Conservation (phyloP, 2,888 invertebrate genomes). For the Chymomyza amoena region DNA sequence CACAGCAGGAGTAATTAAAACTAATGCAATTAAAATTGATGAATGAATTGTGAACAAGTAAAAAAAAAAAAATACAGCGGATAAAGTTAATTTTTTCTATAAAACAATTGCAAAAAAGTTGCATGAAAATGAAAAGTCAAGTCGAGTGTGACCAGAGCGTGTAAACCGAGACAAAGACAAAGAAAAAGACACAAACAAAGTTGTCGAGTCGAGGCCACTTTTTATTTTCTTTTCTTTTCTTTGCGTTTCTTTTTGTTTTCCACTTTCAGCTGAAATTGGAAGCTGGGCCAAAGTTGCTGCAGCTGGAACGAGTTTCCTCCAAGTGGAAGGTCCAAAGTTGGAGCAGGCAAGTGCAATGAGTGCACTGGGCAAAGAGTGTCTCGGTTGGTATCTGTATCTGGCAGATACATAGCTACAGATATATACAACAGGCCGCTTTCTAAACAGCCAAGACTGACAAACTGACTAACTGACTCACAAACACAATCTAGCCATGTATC, state of each 20-base stretch:
- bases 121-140: conserved; percentile 3
- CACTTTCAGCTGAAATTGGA: not conserved
- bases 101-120: conserved; percentile 37
- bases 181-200: not conserved
- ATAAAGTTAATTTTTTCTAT: not conserved
- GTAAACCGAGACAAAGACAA: not conserved
- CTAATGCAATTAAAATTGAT: conserved; percentile 47
- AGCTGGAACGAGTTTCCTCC: conserved; percentile 38
- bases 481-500: not conserved
- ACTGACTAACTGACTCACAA: not conserved
- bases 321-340: conserved; percentile 7
- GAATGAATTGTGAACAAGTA: conserved; percentile 28
- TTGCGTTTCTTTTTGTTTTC: not conserved
- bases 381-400: conserved; percentile 38
- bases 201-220: not conserved
- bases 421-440: conserved; percentile 49
- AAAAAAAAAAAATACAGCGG: not conserved
- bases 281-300: not conserved
- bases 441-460: conserved; percentile 32
- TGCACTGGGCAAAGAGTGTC: conserved; percentile 59
- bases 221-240: conserved; percentile 1
- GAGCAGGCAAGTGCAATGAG: conserved; percentile 46
- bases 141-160: not conserved
- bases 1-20: conserved; percentile 26
- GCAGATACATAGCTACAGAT: conserved; percentile 35